A percentile compares a stretch with the other conserved stretches of the same genome.
Evolutionary conservation across 2,797 vertebrate species (phyloP).

Genomic region (Falco rusticolus): DNA sequence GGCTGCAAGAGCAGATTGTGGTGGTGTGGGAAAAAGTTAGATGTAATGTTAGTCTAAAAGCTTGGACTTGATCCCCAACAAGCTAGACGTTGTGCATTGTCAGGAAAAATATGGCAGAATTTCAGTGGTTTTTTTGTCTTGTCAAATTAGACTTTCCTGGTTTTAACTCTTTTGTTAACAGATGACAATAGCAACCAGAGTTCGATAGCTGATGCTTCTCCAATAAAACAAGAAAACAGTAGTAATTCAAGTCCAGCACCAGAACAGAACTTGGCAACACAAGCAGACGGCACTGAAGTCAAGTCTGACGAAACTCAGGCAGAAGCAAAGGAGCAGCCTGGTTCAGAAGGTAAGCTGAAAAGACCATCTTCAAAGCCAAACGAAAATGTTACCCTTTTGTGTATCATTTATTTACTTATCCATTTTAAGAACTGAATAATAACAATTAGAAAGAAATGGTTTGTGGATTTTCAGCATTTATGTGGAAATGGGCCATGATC

Average conservation of each 20-base stretch:
- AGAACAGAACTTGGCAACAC: constrained; percentile 79
- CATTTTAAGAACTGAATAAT: neutral
- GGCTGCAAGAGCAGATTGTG: neutral
- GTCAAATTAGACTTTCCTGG: neutral
- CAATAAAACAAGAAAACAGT: constrained; percentile 96
- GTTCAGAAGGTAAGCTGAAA: constrained; percentile 82
- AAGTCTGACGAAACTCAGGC: constrained; percentile 88
- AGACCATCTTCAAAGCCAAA: neutral
- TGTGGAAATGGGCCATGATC: neutral
- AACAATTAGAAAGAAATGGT: neutral
- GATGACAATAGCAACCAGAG: constrained; percentile 99
- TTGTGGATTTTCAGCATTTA: neutral
- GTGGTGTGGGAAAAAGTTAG: neutral
- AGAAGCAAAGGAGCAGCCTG: constrained; percentile 82
- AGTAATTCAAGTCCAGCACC: constrained; percentile 96
- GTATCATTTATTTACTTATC: neutral
- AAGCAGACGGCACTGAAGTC: constrained; percentile 70
- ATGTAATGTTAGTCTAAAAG: neutral
- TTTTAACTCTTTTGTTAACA: constrained; percentile 54
- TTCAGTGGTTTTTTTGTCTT: neutral
- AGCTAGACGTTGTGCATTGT: neutral
- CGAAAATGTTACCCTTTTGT: neutral
- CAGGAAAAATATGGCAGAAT: neutral
- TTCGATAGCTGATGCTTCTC: constrained; percentile 97
- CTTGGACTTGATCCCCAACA: neutral